Evolutionary conservation across 2,797 vertebrate genomes (phyloP), one percentile per base, ranked within the genome.

Genomic region (Sciaenops ocellatus): DNA sequence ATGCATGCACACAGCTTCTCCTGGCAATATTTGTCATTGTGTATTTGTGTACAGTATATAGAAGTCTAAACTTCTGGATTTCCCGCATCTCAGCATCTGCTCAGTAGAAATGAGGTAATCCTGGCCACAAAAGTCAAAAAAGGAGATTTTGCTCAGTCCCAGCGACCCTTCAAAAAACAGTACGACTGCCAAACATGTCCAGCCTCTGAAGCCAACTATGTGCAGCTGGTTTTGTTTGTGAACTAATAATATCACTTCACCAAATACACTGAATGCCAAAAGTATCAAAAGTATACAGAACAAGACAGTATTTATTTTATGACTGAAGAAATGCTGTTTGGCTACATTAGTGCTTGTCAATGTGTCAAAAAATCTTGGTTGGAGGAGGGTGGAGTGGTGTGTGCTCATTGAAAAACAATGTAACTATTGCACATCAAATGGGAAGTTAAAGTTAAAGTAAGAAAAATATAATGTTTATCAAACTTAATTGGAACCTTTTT

Each of bases 51-150:
- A 8, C 30, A 54, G 28, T 46, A 41, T 34, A 4, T 13, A 22
- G 2, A n/a, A 1, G 38, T 3, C 16, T 50, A 59, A 42, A 41
- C n/a, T 1, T 20, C 18, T 42, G 6, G 0, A 15, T 15, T n/a
- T 22, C 7, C 20, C 11, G 3, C 16, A n/a, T 15, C 41, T 11
- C 9, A 55, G 62, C 7, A 1, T 46, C 44, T 63, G 44, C 44
- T 50, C 10, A 52, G 16, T n/a, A 38, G 12, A 63, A 28, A 16
- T 60, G 11, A 26, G 60, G 24, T 54, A 15, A 30, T 65, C 56
- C 44, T 4, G 67, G 38, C 75, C 73, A 69, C 61, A 85, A 77
- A 76, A 87, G 68, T 63, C 64, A 66, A 76, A 66, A 73, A 86
- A 78, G 83, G 80, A 85, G 42, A 73, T 77, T 54, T 57, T 76